These are phyloP conservation scores for Chiridota heheva DNA, from an alignment of 35 echinoderm and acorn worm species.

Conservation along the genomic window DNA sequence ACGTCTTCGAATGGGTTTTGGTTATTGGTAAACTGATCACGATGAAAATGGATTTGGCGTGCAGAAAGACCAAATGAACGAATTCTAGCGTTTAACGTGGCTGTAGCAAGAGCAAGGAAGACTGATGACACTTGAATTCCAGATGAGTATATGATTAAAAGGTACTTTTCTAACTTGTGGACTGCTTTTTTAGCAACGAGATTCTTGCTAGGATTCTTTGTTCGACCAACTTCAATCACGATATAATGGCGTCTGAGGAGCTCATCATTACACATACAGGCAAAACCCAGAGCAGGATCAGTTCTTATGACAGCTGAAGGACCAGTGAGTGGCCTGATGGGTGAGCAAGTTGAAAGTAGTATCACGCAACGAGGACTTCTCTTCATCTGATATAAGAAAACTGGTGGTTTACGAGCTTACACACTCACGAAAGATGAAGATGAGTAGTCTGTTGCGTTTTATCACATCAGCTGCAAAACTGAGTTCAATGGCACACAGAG, in stretches of 20 bases:
- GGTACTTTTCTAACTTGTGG: constrained; percentile 53
- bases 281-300: constrained; percentile 48
- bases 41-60: constrained; percentile 62
- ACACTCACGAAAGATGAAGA: constrained; percentile 54
- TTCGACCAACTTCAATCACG: constrained; percentile 48
- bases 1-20: constrained; percentile 53
- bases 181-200: constrained; percentile 55
- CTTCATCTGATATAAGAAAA: constrained; percentile 56
- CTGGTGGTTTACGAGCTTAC: constrained; percentile 51
- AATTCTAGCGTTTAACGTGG: constrained; percentile 44
- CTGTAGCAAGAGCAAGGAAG: constrained; percentile 26
- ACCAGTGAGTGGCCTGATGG: constrained; percentile 54
- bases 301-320: constrained; percentile 54
- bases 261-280: background rate
- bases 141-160: constrained; percentile 15
- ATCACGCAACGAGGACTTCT: constrained; percentile 46
- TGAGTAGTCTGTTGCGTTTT: constrained; percentile 28
- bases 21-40: constrained; percentile 64
- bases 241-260: constrained; percentile 36
- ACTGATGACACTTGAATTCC: constrained; percentile 35
- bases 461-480: constrained; percentile 59
- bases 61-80: constrained; percentile 54
- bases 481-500: constrained; percentile 12
- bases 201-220: constrained; percentile 54
- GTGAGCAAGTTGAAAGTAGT: constrained; percentile 28